Evolutionary conservation across 2,113 vertebrate genomes (phyloP), one percentile per base, ranked within the genome.

Genomic region (Bos javanicus): DNA sequence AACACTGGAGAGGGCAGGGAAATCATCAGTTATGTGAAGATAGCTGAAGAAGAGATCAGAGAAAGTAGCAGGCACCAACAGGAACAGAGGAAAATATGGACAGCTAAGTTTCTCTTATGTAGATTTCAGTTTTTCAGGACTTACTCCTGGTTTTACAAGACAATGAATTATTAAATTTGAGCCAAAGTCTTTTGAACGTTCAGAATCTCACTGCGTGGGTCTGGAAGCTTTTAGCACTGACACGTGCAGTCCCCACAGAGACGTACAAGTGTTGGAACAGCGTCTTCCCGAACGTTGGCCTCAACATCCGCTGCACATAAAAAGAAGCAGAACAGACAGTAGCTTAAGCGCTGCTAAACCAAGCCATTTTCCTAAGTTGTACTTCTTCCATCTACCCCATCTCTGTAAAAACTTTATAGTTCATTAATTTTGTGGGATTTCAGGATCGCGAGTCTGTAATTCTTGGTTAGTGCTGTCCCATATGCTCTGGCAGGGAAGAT

Each of bases 381-480:
- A 81, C 52, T 48, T 83, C 74, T 91, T 93, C 43, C 62, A 28
- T 46, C 94, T 95, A 76, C n/a, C 57, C 84, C n/a, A n/a, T 67
- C 82, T 95, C 91, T 94, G 46, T 92, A 74, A 87, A 90, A 95
- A 92, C 87, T 87, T 97, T 84, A 87, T 48, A 87, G 71, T 60
- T 97, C 96, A 97, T 93, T 97, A 93, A 64, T 87, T 97, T 90
- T 92, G 96, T 96, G 91, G 78, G 57, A 80, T 89, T 94, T 96
- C 56, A 17, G 59, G 88, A 90, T 94, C 82, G 83, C 1, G 0
- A 84, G 82, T 86, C 83, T 97, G 52, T 95, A 91, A 93, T 95
- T 95, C 71, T 95, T 28, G 0, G 28, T 94, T 89, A 90, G 89
- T 93, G 87, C 52, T 50, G 1, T 71, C 83, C 81, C 94, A 91